phyloP scores from a whole-genome alignment of 2,888 invertebrate species.

The Sacculina carcini region DNA sequence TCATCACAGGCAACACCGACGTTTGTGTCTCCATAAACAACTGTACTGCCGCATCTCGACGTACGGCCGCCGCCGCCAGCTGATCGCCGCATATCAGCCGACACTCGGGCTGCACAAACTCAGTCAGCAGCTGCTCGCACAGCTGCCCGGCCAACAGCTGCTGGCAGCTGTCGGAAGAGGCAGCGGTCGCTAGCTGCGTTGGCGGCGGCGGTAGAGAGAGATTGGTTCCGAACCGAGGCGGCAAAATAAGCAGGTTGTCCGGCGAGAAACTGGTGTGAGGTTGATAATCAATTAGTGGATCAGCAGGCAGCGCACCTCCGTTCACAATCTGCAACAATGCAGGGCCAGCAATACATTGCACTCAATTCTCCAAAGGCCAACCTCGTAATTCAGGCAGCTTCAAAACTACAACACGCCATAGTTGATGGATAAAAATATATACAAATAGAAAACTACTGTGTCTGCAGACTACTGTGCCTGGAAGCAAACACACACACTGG shows the following conservation, averaged over 20 bases:
- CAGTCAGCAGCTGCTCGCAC: not conserved
- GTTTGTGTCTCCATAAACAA: not conserved
- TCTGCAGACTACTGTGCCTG: no score
- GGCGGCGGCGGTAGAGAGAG: no score
- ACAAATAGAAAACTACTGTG: no score
- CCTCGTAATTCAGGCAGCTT: no score
- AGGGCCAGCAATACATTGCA: not conserved
- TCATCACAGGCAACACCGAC: not conserved
- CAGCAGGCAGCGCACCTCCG: conserved; percentile 17
- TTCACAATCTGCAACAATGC: conserved; percentile 15
- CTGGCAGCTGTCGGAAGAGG: not conserved
- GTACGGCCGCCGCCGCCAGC: not conserved
- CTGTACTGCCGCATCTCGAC: not conserved
- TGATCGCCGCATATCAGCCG: not conserved
- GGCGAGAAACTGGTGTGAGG: conserved; percentile 46
- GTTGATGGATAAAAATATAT: no score
- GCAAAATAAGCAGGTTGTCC: conserved; percentile 39
- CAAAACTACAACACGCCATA: no score
- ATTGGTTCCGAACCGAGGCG: no score
- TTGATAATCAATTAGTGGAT: conserved; percentile 22
- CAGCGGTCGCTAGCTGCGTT: conserved; percentile 8
- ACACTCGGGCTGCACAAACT: not conserved
- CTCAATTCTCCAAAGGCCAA: no score
- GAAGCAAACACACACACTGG: no score
- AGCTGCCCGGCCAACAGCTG: not conserved